A percentile compares a stretch with the other conserved stretches of the same genome.
phyloP scores from a whole-genome alignment of 1,140 invertebrate genomes.

The Lordiphosa collinella region DNA sequence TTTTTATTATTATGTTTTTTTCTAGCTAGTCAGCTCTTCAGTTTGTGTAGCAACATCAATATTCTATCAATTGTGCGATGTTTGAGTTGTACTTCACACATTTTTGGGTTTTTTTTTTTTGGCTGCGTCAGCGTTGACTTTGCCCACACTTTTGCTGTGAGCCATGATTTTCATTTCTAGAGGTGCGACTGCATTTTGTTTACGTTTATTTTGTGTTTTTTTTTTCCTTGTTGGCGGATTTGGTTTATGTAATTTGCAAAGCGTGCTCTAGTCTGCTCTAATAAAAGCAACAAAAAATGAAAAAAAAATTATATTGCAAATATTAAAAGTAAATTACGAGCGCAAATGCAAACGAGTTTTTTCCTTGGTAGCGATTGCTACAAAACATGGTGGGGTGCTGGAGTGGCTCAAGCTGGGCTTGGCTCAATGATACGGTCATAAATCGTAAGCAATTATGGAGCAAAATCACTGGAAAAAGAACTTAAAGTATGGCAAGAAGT shows the following conservation, averaged over 20 bases:
- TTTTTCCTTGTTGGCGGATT: constrained; percentile 22
- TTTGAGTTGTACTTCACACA: constrained; percentile 65
- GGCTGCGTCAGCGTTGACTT: constrained; percentile 20
- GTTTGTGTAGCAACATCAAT: constrained; percentile 37
- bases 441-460: no score
- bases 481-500: no score
- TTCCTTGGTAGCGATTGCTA: background rate
- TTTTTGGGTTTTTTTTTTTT: constrained; percentile 24
- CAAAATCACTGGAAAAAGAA: no score
- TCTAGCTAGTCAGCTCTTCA: constrained; percentile 6
- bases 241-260: constrained; percentile 67
- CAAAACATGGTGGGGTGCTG: background rate
- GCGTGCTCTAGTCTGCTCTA: constrained; percentile 57
- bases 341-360: constrained; percentile 14
- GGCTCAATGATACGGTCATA: constrained; percentile 2
- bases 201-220: constrained; percentile 42
- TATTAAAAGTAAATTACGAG: constrained; percentile 14
- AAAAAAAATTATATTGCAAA: constrained; percentile 37
- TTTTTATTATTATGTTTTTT: constrained; percentile 8
- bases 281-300: constrained; percentile 45
- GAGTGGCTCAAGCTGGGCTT: background rate
- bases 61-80: constrained; percentile 69
- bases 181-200: constrained; percentile 68
- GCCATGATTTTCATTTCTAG: constrained; percentile 24
- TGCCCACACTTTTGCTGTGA: constrained; percentile 11